These are phyloP conservation scores for Bettongia penicillata DNA, from an alignment of 2,113 vertebrate genomes.

Conservation along the genomic window DNA sequence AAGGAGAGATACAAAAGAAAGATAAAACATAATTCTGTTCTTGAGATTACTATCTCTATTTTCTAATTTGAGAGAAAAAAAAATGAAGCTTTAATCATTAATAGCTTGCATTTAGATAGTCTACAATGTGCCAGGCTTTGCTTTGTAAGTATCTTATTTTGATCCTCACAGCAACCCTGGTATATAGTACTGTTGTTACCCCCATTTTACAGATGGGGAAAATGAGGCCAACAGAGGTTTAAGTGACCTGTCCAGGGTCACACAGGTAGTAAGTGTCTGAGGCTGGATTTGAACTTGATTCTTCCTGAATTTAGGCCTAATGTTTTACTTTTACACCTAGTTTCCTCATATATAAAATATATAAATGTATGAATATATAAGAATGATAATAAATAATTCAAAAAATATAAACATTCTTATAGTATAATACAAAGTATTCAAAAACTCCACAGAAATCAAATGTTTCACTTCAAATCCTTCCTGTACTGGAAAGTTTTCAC, in stretches of 20 bases:
- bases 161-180: not conserved
- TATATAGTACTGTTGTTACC: not conserved
- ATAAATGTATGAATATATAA: too few relatives aligned
- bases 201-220: not conserved
- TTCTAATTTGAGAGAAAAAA: accelerated
- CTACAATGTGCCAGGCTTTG: accelerated
- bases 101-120: not conserved
- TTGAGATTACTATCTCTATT: too few relatives aligned
- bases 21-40: not conserved
- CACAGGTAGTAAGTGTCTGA: not conserved
- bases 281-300: not conserved
- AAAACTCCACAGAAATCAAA: not conserved
- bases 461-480: not conserved
- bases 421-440: not conserved
- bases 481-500: not conserved
- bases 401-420: not conserved
- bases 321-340: not conserved
- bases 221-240: not conserved
- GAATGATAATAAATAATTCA: not conserved
- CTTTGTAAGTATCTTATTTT: not conserved
- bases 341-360: not conserved
- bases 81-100: not conserved
- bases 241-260: not conserved
- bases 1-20: not conserved
- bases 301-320: not conserved